These are phyloP conservation scores for Ceratina calcarata DNA, from an alignment of 1,140 invertebrate genomes.

Conservation along the genomic window DNA sequence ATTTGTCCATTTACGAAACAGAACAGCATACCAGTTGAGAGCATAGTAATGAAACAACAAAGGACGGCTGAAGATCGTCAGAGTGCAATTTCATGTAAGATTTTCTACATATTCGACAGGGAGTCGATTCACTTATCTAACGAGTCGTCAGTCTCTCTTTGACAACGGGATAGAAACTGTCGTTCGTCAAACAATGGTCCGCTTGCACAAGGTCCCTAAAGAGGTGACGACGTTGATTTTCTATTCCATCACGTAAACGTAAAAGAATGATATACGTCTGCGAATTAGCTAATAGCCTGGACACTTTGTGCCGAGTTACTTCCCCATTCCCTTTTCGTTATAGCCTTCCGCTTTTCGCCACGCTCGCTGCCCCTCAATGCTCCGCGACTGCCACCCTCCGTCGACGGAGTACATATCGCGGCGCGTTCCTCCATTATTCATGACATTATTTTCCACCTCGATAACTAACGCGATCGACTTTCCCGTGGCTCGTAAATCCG, in stretches of 20 bases:
- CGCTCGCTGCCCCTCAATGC: constrained; percentile 20
- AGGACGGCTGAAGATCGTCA: too few relatives aligned
- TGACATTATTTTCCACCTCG: constrained; percentile 53
- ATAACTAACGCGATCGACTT: constrained; percentile 46
- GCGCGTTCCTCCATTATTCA: constrained; percentile 45
- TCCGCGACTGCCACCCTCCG: constrained; percentile 12
- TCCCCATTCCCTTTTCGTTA: constrained; percentile 33
- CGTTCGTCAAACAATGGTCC: constrained; percentile 22
- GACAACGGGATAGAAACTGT: too few relatives aligned
- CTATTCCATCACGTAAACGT: constrained; percentile 21
- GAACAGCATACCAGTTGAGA: too few relatives aligned
- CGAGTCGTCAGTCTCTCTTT: too few relatives aligned
- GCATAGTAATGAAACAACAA: too few relatives aligned
- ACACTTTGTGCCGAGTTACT: constrained; percentile 38
- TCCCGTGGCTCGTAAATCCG: constrained; percentile 12
- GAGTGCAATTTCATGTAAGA: too few relatives aligned
- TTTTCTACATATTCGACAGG: too few relatives aligned
- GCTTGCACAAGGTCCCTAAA: not conserved
- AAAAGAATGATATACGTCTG: constrained; percentile 7
- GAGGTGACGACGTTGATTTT: constrained; percentile 10
- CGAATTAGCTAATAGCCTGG: constrained; percentile 19
- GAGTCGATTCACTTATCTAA: too few relatives aligned
- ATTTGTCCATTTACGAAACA: too few relatives aligned
- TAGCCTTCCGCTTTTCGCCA: constrained; percentile 24
- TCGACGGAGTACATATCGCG: constrained; percentile 26